Evolutionary conservation across 2,113 vertebrate species (phyloP).

Genomic region (human (Homo sapiens)): DNA sequence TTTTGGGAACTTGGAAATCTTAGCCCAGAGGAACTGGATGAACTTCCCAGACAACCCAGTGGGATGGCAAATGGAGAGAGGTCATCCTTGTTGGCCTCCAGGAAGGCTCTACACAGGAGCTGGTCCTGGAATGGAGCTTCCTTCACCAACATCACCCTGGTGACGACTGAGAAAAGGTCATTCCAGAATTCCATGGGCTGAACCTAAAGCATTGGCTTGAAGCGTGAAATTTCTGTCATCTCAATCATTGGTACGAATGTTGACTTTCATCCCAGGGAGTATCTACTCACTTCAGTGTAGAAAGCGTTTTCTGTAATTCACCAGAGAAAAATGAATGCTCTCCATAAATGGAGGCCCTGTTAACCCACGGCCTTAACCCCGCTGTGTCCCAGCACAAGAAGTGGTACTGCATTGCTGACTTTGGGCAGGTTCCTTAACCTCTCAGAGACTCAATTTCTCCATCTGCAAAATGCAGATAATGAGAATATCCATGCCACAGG

Average conservation of each 20-base stretch:
- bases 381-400: background rate
- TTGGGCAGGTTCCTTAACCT: constrained; percentile 34
- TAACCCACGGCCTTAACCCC: background rate
- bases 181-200: background rate
- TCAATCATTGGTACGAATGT: background rate
- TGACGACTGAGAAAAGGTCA: background rate
- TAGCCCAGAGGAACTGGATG: background rate
- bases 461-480: constrained; percentile 46
- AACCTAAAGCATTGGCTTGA: background rate
- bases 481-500: background rate
- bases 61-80: background rate
- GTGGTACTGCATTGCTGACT: accelerated
- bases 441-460: constrained; percentile 22
- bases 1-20: constrained; percentile 13
- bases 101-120: background rate
- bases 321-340: background rate
- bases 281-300: background rate
- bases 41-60: background rate
- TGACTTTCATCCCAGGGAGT: background rate
- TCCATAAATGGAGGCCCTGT: background rate
- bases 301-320: background rate
- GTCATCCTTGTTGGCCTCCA: background rate
- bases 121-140: background rate
- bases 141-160: background rate
- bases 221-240: background rate